These are phyloP conservation scores for Catocala nupta DNA, from an alignment of 2,888 invertebrate genomes.

Conservation along the genomic window DNA sequence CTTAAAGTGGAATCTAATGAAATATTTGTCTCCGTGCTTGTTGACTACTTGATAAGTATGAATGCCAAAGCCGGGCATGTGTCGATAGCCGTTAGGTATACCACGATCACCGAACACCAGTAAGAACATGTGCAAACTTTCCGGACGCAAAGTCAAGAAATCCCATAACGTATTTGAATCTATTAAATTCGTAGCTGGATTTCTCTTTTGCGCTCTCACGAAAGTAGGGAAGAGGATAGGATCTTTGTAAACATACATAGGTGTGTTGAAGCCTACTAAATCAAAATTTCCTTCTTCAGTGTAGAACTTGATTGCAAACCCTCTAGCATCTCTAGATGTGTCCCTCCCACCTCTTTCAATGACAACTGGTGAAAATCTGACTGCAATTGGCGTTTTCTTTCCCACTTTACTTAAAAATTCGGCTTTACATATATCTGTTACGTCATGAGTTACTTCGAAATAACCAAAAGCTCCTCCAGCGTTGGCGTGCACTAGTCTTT, in stretches of 20 bases:
- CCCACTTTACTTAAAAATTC: constrained; percentile 91
- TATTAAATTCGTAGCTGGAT: constrained; percentile 94
- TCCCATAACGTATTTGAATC: constrained; percentile 97
- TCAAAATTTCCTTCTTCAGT: constrained; percentile 96
- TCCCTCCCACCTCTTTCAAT: constrained; percentile 95
- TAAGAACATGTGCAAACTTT: constrained; percentile 93
- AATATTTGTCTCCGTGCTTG: constrained; percentile 89
- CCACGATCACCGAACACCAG: constrained; percentile 95
- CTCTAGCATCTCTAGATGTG: constrained; percentile 94
- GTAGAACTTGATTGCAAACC: constrained; percentile 96
- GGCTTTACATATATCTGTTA: constrained; percentile 91
- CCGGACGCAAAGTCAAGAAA: constrained; percentile 94
- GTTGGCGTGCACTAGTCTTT: constrained; percentile 97
- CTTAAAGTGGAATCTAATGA: constrained; percentile 95
- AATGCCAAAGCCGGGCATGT: constrained; percentile 97
- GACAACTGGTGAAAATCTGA: constrained; percentile 93
- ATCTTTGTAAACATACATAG: constrained; percentile 95
- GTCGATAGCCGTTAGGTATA: constrained; percentile 94
- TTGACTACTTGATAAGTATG: constrained; percentile 96
- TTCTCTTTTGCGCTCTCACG: constrained; percentile 96
- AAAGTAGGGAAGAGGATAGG: constrained; percentile 95
- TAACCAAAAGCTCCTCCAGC: constrained; percentile 91
- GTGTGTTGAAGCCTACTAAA: constrained; percentile 95
- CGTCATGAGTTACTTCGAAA: constrained; percentile 89
- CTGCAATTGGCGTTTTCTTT: constrained; percentile 92